Evolutionary conservation across 2,113 vertebrate species (phyloP).

Genomic region (Ibidorhyncha struthersii): DNA sequence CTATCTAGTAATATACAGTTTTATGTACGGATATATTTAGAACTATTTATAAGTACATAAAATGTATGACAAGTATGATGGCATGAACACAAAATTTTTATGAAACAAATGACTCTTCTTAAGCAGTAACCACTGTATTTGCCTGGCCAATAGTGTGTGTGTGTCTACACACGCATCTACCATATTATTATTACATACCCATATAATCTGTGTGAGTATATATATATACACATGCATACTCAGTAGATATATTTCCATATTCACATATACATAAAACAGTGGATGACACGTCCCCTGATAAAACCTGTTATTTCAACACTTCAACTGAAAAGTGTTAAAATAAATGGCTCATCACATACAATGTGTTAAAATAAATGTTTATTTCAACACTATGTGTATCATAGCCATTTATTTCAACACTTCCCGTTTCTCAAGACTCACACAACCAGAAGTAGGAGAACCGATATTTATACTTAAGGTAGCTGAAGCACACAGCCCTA

Average conservation of each 20-base stretch:
- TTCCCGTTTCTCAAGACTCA: slow-evolving; percentile 64
- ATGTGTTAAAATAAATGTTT: slow-evolving; percentile 81
- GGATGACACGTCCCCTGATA: slow-evolving; percentile 75
- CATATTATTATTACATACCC: slow-evolving; percentile 22
- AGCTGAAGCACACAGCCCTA: slow-evolving; percentile 30
- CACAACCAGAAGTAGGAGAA: slow-evolving; percentile 53
- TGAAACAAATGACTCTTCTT: background rate
- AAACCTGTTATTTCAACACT: slow-evolving; percentile 82
- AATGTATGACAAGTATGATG: background rate
- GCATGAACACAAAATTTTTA: background rate
- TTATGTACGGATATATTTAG: background rate
- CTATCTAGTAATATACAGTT: background rate
- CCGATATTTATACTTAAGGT: slow-evolving; percentile 40
- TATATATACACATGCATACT: background rate
- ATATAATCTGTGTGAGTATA: slow-evolving; percentile 12
- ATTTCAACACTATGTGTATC: slow-evolving; percentile 76
- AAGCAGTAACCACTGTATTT: background rate
- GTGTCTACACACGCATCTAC: background rate
- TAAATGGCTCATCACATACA: slow-evolving; percentile 81
- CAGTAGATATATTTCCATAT: slow-evolving; percentile 76
- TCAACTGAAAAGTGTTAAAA: slow-evolving; percentile 80
- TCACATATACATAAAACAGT: slow-evolving; percentile 79
- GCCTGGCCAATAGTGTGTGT: background rate
- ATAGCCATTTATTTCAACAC: slow-evolving; percentile 79
- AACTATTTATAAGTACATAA: background rate